Evolutionary conservation across 2,113 vertebrate genomes (phyloP).

Genomic region (Illadopsis cleaveri): DNA sequence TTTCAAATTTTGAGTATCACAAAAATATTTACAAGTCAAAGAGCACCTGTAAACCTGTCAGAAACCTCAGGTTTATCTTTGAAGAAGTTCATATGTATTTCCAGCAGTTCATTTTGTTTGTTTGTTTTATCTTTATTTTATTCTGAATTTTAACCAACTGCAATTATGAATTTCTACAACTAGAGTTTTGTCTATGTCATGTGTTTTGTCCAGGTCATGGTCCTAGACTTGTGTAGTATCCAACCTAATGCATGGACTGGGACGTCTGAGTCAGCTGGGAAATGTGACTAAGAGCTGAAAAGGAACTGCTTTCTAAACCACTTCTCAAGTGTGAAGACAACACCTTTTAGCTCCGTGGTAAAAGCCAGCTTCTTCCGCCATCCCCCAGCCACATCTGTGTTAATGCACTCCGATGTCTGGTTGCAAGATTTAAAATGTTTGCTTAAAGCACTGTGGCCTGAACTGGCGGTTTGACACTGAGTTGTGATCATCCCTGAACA

Average conservation of each 20-base stretch:
- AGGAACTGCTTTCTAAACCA: not conserved
- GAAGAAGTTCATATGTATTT: not conserved
- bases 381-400: not conserved
- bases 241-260: not conserved
- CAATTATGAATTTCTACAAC: not conserved
- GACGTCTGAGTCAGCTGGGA: not conserved
- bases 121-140: not conserved
- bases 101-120: not conserved
- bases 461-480: not conserved
- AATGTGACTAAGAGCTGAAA: not conserved
- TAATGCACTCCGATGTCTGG: not conserved
- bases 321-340: conserved; percentile 12
- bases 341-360: not conserved
- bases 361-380: not conserved
- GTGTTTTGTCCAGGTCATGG: not conserved
- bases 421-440: not conserved
- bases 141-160: not conserved
- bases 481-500: not conserved
- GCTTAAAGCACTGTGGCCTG: not conserved
- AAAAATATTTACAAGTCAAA: not conserved
- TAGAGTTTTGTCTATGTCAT: not conserved
- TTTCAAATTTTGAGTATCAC: not conserved
- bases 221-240: not conserved
- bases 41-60: not conserved
- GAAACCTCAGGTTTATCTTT: not conserved